A percentile compares a stretch with the other conserved stretches of the same genome.
Evolutionary conservation across 2,797 vertebrate species (phyloP).

Genomic region (Acanthurus leucopareius): DNA sequence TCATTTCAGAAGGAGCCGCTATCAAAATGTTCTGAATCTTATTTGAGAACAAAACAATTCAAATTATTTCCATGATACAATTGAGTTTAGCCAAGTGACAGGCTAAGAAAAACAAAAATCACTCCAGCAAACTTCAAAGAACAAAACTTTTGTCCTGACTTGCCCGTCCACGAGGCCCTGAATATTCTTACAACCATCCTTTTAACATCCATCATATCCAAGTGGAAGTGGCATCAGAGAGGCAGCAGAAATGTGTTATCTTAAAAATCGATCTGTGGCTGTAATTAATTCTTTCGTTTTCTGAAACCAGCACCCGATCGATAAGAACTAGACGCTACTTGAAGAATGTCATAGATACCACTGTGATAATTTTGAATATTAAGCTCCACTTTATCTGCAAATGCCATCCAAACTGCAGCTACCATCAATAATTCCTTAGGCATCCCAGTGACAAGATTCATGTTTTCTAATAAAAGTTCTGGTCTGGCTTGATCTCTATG

Average conservation of each 20-base stretch:
- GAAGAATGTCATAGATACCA: slow-evolving; percentile 78
- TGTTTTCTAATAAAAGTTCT: slow-evolving; percentile 84
- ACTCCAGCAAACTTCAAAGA: slow-evolving; percentile 43
- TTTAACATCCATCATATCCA: slow-evolving; percentile 78
- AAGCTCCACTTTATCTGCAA: slow-evolving; percentile 81
- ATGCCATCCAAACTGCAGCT: slow-evolving; percentile 70
- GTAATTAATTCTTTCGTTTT: slow-evolving; percentile 82
- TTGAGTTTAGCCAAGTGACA: slow-evolving; percentile 45
- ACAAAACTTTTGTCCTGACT: slow-evolving; percentile 55
- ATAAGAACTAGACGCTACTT: slow-evolving; percentile 68
- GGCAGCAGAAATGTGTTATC: slow-evolving; percentile 73
- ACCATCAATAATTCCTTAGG: slow-evolving; percentile 79
- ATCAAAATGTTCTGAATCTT: slow-evolving; percentile 57
- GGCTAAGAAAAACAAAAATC: slow-evolving; percentile 31
- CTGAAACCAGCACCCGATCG: slow-evolving; percentile 72
- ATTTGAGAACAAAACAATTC: slow-evolving; percentile 42
- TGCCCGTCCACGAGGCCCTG: slow-evolving; percentile 30
- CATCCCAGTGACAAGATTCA: slow-evolving; percentile 78
- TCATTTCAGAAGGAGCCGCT: slow-evolving; percentile 56
- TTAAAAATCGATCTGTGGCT: slow-evolving; percentile 78
- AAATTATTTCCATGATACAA: slow-evolving; percentile 55
- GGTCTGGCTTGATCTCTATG: slow-evolving; percentile 70
- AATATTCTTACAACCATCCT: slow-evolving; percentile 67
- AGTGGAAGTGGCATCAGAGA: slow-evolving; percentile 65
- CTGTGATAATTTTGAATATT: slow-evolving; percentile 83